phyloP scores from a whole-genome alignment of 2,113 vertebrate genomes.

The Lichenostomus cassidix region DNA sequence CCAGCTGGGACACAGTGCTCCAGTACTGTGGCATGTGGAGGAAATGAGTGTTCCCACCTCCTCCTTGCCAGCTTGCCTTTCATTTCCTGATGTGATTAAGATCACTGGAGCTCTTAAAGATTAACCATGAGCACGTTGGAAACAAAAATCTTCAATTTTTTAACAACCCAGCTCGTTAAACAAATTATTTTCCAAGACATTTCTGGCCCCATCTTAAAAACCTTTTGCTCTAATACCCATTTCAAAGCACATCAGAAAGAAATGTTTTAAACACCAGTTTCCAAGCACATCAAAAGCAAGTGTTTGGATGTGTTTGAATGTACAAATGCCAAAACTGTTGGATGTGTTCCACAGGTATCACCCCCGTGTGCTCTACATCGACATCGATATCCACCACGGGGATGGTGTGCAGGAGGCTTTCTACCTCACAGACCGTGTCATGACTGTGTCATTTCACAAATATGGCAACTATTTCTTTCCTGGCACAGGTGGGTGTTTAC shows the following conservation, averaged over 20 bases:
- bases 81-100: not conserved
- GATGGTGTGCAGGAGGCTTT: constrained; percentile 98
- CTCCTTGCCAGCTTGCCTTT: not conserved
- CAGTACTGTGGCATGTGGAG: not conserved
- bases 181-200: not conserved
- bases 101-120: not conserved
- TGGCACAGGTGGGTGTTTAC: constrained; percentile 84
- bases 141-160: not conserved
- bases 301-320: not conserved
- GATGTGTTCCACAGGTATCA: constrained; percentile 80
- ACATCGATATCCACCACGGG: constrained; percentile 98
- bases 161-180: not conserved
- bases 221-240: not conserved
- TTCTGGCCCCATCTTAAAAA: not conserved
- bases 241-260: not conserved
- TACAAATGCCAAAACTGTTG: not conserved
- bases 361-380: constrained; percentile 95
- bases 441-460: constrained; percentile 99
- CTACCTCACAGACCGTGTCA: constrained; percentile 96
- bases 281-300: not conserved
- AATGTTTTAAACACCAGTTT: not conserved
- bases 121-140: not conserved
- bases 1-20: not conserved
- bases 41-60: not conserved
- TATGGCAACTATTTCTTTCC: constrained; percentile 99